Percentiles rank a stretch among this genome's conserved stretches.
Evolutionary conservation across 2,113 vertebrate genomes (phyloP).

Genomic region (Pantherophis guttatus): DNA sequence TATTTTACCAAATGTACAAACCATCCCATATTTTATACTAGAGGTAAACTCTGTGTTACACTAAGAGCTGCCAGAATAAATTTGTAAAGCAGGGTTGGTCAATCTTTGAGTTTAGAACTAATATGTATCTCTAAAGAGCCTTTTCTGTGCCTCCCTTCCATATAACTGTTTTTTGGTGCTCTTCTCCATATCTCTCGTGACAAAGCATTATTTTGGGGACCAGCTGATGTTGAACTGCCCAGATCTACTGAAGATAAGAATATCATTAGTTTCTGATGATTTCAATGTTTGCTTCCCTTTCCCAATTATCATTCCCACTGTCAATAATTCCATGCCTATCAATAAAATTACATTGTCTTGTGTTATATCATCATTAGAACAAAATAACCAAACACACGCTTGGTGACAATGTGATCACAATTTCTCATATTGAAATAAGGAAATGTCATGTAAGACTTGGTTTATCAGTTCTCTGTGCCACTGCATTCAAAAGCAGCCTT

Average conservation of each 20-base stretch:
- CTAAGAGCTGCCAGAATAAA: background rate
- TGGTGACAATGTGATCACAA: background rate
- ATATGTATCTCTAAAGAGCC: background rate
- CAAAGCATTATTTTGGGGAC: background rate
- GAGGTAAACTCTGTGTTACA: background rate
- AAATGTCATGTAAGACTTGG: background rate
- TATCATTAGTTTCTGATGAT: background rate
- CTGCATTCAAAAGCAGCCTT: background rate
- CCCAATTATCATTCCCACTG: background rate
- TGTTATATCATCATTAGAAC: background rate
- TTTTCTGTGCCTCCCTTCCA: background rate
- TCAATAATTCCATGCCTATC: background rate
- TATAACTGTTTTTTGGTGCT: background rate
- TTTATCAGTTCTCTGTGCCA: background rate
- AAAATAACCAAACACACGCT: background rate
- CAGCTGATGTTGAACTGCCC: background rate
- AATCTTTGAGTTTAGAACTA: background rate
- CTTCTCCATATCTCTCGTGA: background rate
- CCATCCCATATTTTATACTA: background rate
- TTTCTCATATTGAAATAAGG: background rate
- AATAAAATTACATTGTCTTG: background rate
- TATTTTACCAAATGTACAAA: background rate
- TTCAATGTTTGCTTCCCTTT: background rate
- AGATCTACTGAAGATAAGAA: background rate
- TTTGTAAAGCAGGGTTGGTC: background rate